Percentiles rank a stretch among this genome's conserved stretches.
Evolutionary conservation across 2,888 invertebrate species (phyloP).

Genomic region (Stenolophus ochropezus): DNA sequence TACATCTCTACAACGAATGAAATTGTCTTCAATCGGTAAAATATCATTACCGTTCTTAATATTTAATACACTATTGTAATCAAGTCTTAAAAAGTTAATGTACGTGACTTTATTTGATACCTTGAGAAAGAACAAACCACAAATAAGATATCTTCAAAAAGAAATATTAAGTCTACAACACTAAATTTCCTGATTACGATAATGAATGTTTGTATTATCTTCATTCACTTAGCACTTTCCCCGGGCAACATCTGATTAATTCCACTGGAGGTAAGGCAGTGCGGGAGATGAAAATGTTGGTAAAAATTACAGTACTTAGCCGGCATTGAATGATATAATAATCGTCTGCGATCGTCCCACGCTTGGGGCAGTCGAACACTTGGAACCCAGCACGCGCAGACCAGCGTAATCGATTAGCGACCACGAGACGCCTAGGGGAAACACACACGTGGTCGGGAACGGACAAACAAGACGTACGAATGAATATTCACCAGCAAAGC

Average conservation of each 20-base stretch:
- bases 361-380: conserved; percentile 31
- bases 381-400: not conserved
- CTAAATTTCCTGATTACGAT: no score
- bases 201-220: not conserved
- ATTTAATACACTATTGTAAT: no score
- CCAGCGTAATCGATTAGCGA: not conserved
- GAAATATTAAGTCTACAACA: no score
- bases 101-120: no score
- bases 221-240: not conserved
- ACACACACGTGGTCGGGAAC: not conserved
- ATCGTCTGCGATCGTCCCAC: conserved; percentile 36
- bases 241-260: not conserved
- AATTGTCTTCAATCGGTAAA: no score
- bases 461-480: not conserved
- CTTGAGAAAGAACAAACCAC: no score
- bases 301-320: conserved; percentile 42
- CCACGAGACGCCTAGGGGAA: not conserved
- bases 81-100: no score
- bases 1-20: no score
- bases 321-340: conserved; percentile 47
- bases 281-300: conserved; percentile 13
- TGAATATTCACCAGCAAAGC: no score
- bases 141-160: no score
- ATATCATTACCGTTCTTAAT: no score
- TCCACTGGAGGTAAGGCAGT: not conserved